phyloP scores from a whole-genome alignment of 2,797 vertebrate genomes.

The Phataginus tricuspis region DNA sequence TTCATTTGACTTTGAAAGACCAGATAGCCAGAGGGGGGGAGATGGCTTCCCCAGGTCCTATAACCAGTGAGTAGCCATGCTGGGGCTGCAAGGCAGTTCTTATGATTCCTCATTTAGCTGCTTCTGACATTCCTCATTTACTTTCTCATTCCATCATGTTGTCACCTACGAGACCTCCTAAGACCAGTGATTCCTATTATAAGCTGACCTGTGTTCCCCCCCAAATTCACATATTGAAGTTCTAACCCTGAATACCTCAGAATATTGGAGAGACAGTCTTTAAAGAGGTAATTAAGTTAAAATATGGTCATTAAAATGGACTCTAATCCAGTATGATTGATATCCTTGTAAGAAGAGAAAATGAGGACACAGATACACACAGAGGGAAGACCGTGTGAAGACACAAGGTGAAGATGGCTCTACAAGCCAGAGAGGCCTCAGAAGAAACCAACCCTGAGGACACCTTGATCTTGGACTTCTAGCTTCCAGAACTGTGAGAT shows the following conservation, averaged over 20 bases:
- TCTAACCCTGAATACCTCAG: neutral
- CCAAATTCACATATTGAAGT: neutral
- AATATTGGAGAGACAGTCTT: neutral
- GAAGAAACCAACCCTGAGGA: neutral
- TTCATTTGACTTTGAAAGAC: slow-evolving; percentile 15
- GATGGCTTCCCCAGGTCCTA: neutral
- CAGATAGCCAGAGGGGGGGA: neutral
- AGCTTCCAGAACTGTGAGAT: neutral
- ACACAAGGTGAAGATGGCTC: neutral
- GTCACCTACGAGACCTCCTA: neutral
- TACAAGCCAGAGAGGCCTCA: neutral
- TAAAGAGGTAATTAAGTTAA: neutral
- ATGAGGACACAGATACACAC: neutral
- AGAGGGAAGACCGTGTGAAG: neutral
- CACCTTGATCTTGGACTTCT: neutral
- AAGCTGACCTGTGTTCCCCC: neutral
- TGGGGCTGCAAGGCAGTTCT: neutral
- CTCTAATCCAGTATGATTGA: neutral
- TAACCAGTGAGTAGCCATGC: neutral
- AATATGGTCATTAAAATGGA: neutral
- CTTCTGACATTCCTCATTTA: neutral
- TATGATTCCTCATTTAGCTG: neutral
- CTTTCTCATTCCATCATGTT: neutral
- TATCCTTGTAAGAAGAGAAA: neutral
- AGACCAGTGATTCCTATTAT: neutral